phyloP scores from a whole-genome alignment of 2,797 vertebrate genomes.

The Crenichthys baileyi region DNA sequence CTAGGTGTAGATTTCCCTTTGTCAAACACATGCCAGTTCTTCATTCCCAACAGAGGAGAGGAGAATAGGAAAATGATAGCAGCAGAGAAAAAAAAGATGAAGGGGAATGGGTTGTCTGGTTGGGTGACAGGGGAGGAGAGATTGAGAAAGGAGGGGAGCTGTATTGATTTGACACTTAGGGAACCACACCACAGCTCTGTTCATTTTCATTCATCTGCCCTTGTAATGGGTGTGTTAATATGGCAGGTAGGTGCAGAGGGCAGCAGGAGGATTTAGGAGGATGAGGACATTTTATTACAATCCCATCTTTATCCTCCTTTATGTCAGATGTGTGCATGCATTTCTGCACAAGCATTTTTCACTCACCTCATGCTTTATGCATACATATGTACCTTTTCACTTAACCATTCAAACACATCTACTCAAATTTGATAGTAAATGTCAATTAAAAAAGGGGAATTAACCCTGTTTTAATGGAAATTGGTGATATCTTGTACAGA shows the following conservation, averaged over 20 bases:
- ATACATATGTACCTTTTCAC: constrained; percentile 3
- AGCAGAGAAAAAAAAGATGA: constrained; percentile 58
- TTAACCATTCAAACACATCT: background rate
- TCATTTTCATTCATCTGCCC: constrained; percentile 81
- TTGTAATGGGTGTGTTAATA: constrained; percentile 81
- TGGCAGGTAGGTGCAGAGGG: constrained; percentile 68
- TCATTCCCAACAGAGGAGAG: constrained; percentile 70
- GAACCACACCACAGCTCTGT: constrained; percentile 77
- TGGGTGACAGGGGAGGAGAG: constrained; percentile 48
- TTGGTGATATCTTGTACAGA: background rate
- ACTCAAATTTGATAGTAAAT: no score
- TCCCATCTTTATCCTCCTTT: constrained; percentile 79
- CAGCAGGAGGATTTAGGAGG: constrained; percentile 64
- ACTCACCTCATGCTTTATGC: constrained; percentile 8
- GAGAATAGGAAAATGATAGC: constrained; percentile 76
- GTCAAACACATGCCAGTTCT: constrained; percentile 78
- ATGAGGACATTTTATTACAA: constrained; percentile 80
- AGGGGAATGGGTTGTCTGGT: constrained; percentile 51
- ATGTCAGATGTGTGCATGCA: constrained; percentile 46
- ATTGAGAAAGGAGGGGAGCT: constrained; percentile 51
- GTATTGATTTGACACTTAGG: constrained; percentile 80
- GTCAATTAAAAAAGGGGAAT: background rate
- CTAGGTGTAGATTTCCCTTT: constrained; percentile 78
- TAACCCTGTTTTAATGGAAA: background rate
- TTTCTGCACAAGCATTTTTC: constrained; percentile 2